phyloP scores from a whole-genome alignment of 2,888 invertebrate genomes.

The Pseudoips prasinana region DNA sequence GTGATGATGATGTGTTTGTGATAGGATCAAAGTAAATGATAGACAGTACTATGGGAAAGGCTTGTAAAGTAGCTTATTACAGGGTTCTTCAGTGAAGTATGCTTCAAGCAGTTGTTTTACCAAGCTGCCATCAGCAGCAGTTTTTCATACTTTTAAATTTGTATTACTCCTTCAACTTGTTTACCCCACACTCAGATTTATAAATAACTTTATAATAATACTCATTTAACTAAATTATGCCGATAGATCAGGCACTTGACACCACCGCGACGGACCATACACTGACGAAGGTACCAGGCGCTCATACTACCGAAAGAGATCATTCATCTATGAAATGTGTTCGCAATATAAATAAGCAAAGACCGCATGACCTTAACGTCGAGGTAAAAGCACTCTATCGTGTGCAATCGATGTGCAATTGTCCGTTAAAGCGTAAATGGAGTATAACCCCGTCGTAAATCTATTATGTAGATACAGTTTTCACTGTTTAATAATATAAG shows the following conservation, averaged over 20 bases:
- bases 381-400: constrained; percentile 65
- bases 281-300: constrained; percentile 17
- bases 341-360: constrained; percentile 60
- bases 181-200: no score
- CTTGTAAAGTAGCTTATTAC: no score
- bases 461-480: constrained; percentile 10
- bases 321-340: constrained; percentile 41
- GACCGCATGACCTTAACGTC: constrained; percentile 57
- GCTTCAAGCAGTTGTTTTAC: no score
- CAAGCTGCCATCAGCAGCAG: no score
- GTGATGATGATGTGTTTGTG: no score
- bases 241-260: constrained; percentile 3
- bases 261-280: constrained; percentile 7
- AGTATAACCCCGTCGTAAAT: constrained; percentile 29
- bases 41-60: no score
- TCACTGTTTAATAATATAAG: constrained; percentile 5
- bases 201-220: no score
- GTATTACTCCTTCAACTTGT: no score
- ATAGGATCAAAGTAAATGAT: no score
- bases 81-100: no score
- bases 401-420: constrained; percentile 72
- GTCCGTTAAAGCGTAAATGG: constrained; percentile 49
- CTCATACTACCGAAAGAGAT: constrained; percentile 28
- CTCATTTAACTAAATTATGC: no score
- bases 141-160: no score